A percentile compares a stretch with the other conserved stretches of the same genome.
These are phyloP conservation scores for Capreolus pygargus DNA, from an alignment of 2,113 vertebrate species.

Conservation along the genomic window DNA sequence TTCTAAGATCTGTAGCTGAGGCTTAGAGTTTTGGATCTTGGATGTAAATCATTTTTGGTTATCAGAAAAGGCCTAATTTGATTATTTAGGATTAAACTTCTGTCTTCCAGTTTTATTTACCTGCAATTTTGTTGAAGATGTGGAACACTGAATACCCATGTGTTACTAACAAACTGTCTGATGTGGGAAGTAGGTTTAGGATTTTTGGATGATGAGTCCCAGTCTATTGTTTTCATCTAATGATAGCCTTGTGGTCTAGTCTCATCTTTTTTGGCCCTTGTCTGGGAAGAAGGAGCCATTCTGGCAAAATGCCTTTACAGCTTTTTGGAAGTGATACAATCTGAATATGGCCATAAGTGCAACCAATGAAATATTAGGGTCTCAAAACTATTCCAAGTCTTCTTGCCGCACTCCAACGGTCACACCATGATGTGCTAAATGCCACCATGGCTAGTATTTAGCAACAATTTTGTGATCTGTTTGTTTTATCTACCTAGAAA, in stretches of 20 bases:
- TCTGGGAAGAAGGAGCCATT: neutral
- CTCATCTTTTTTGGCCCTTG: neutral
- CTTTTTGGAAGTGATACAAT: slow-evolving; percentile 25
- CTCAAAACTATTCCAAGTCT: neutral
- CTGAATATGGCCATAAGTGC: neutral
- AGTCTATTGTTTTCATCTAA: slow-evolving; percentile 34
- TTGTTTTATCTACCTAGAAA: slow-evolving; percentile 37
- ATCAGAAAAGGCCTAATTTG: neutral
- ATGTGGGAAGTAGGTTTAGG: neutral
- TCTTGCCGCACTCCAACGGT: neutral
- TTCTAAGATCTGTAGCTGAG: neutral
- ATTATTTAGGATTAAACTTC: neutral
- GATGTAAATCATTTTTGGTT: neutral
- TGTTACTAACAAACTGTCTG: neutral
- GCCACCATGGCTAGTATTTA: neutral
- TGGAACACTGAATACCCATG: neutral
- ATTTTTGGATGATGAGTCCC: neutral
- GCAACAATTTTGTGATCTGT: neutral
- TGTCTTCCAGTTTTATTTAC: neutral
- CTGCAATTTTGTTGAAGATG: neutral
- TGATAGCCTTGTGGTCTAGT: slow-evolving; percentile 36
- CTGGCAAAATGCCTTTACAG: slow-evolving; percentile 30
- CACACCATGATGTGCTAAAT: neutral
- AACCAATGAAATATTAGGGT: neutral
- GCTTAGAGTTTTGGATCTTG: neutral